These are phyloP conservation scores for Cybosia mesomella DNA, from an alignment of 2,888 invertebrate genomes.

Conservation along the genomic window DNA sequence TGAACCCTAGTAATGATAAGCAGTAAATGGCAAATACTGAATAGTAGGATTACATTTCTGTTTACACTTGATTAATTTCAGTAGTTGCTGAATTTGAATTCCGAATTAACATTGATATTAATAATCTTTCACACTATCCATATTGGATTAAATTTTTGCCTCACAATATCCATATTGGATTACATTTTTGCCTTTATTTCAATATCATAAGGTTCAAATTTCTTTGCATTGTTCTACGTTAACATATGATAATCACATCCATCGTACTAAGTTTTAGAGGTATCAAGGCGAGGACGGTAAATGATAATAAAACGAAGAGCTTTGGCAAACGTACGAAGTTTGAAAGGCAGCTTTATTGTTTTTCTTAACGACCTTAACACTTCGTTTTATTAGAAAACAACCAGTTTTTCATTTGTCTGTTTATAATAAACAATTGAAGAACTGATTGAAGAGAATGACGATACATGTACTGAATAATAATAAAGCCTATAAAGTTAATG, in stretches of 20 bases:
- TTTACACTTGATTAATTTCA: too few species aligned
- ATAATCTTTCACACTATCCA: background rate
- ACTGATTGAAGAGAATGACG: constrained; percentile 1
- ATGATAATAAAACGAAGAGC: constrained; percentile 55
- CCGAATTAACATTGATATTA: too few species aligned
- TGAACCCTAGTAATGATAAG: constrained; percentile 14
- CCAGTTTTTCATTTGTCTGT: constrained; percentile 19
- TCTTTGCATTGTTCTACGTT: background rate
- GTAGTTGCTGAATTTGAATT: background rate
- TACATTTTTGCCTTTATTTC: constrained; percentile 31
- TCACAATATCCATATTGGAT: constrained; percentile 4
- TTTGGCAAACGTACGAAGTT: constrained; percentile 33
- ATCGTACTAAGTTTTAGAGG: constrained; percentile 46
- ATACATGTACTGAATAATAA: constrained; percentile 19
- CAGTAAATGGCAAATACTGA: constrained; percentile 21
- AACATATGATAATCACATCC: constrained; percentile 23
- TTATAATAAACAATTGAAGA: constrained; percentile 17
- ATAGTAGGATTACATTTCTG: constrained; percentile 3
- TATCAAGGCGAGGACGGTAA: constrained; percentile 38
- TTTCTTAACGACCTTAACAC: constrained; percentile 60
- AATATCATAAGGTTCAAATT: constrained; percentile 25
- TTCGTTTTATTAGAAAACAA: constrained; percentile 54
- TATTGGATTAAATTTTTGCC: constrained; percentile 28
- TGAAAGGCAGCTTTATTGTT: constrained; percentile 58
- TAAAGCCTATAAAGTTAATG: constrained; percentile 14